Base-by-base conservation (phyloP, 1,140 invertebrate species). In the Artemia franciscana region DNA sequence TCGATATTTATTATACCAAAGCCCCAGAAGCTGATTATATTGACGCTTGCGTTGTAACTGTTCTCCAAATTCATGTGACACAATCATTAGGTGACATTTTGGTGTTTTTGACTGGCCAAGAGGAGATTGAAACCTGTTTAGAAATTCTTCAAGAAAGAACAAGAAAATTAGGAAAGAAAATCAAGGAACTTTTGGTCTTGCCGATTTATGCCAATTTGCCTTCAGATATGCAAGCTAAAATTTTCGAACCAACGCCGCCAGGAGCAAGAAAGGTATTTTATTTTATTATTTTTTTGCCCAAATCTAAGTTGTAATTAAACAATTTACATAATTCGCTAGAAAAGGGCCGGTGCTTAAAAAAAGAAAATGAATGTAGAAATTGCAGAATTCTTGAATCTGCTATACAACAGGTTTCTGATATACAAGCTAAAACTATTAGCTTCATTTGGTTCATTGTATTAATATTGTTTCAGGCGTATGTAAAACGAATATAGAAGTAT, bases 1-100 rank as follows among this genome's bases (percentile, higher is more conserved):
- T 98, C 0, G 91, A 98, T 73, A 95, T 98, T 69, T 98, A 91
- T 73, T 98, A 98, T 70, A 98, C 96, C 4, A 95, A 96, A 78
- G 92, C 93, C 2, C 94, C 95, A 0, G 95, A 98, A 77, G 92
- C 93, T 21, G 93, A 98, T 77, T 98, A 98, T 71, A 83, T 98
- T 59, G 93, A 98, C 74, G 95, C 95, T 0, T 88, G 88, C 73
- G 91, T 96, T 1, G 90, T 97, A 0, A 94, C 92, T 3, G 84
- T 98, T 56, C 74, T 98, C 63, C 96, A 98, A 75, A 99, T 99
- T 69, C 96, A 99, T 75, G 84, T 92, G 1, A 92, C 90, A 0
- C 94, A 98, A 73, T 86, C 92, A 2, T 72, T 85, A 15, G 95
- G 96, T 2, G 96, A 98, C 77, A 83, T 98, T 70, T 77, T 98